Percentiles rank a stretch among this genome's conserved stretches.
phyloP scores from a whole-genome alignment of 2,888 invertebrate species.

The Trachelus troglodyta region DNA sequence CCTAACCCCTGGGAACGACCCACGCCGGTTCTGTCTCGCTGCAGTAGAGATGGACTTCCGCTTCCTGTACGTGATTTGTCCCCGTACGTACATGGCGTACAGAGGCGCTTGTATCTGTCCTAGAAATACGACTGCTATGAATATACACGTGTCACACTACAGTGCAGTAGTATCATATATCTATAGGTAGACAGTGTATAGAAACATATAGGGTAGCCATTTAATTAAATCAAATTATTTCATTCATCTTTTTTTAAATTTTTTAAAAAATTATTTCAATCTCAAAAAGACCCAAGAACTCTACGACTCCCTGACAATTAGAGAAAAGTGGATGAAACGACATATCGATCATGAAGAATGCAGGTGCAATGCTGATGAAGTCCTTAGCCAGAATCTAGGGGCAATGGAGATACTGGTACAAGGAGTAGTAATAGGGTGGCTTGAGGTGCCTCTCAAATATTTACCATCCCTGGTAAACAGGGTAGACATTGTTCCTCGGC shows the following conservation, averaged over 20 bases:
- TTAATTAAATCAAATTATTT: not conserved
- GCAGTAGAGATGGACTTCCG: slow-evolving; percentile 55
- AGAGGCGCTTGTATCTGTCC: not conserved
- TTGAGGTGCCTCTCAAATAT: slow-evolving; percentile 56
- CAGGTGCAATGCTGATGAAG: not conserved
- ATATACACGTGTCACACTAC: not conserved
- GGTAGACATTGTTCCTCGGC: slow-evolving; percentile 57
- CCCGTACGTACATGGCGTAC: slow-evolving; percentile 22
- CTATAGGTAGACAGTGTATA: not conserved
- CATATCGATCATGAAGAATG: slow-evolving; percentile 57
- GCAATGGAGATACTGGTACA: not conserved
- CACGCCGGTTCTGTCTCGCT: slow-evolving; percentile 42
- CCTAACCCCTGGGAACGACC: slow-evolving; percentile 28
- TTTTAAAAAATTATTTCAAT: not conserved
- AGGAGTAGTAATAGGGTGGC: not conserved
- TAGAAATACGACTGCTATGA: slow-evolving; percentile 2
- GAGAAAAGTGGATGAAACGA: slow-evolving; percentile 61
- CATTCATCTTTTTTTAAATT: not conserved
- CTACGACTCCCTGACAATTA: slow-evolving; percentile 60
- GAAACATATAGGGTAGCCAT: not conserved
- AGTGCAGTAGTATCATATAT: not conserved
- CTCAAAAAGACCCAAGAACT: not conserved
- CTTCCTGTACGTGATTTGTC: slow-evolving; percentile 55
- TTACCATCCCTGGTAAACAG: slow-evolving; percentile 59
- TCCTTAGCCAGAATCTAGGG: slow-evolving; percentile 9